Evolutionary conservation across 2,113 vertebrate species (phyloP), one percentile per base, ranked within the genome.

Genomic region (Cyanocitta stelleri): DNA sequence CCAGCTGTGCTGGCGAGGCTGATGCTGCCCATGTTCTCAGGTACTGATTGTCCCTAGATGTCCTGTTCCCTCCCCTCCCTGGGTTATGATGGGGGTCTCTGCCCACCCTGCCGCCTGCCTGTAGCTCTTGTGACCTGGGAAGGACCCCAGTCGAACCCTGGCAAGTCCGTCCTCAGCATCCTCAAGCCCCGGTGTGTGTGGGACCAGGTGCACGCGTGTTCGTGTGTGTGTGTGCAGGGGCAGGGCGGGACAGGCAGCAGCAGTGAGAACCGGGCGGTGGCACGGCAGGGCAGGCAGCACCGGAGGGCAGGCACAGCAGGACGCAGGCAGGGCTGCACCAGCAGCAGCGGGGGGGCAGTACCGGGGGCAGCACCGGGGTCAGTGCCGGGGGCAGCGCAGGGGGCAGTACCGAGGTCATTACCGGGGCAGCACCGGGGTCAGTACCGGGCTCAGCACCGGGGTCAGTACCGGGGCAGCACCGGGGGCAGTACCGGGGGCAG

Each of bases 1-100:
- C 11, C 1, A 0, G 33, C 56, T 43, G 23, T 20, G 56, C 20
- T 4, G 1, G 1, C 7, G 13, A 14, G 26, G 61, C 15, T 5
- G 23, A 52, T 2, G 9, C 33, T 41, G 35, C 22, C 35, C 16
- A 2, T 6, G 10, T 33, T 61, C 23, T 67, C 7, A 2, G 24
- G 7, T n/a, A 22, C 20, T 0, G 23, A 20, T 17, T 19, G 27
- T 51, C 48, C 15, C 13, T 32, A 19, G 24, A 14, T 16, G 27
- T 20, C n/a, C 49, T 16, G 10, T 69, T 30, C 5, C 10, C 11
- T n/a, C 7, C 5, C 12, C 46, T 82, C 22, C 5, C 3, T 4
- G 6, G 22, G 2, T 17, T 20, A 7, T 6, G 4, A 18, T 3
- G 9, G 35, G 35, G 24, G 27, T 37, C 54, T 18, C 10, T 72